Percentiles rank a stretch among this genome's conserved stretches.
Conservation (phyloP, 2,113 vertebrate genomes). For the Cacatua alba region DNA sequence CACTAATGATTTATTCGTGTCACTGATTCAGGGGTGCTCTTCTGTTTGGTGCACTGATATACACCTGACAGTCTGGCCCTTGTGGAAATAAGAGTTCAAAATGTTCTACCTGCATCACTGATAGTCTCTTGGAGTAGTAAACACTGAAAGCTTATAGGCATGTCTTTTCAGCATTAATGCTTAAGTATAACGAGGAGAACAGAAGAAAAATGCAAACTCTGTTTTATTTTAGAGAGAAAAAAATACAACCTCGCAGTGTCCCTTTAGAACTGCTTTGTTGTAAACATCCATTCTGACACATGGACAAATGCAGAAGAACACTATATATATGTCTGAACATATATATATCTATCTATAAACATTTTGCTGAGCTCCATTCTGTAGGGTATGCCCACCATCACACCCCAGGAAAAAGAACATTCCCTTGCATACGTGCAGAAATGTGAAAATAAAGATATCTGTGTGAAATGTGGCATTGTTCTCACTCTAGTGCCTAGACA, state of each 20-base stretch:
- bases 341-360: neutral
- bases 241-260: neutral
- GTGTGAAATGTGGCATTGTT: neutral
- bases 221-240: neutral
- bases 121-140: neutral
- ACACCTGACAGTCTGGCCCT: neutral
- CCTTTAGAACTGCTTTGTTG: neutral
- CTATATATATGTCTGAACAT: constrained; percentile 22
- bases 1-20: neutral
- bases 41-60: neutral
- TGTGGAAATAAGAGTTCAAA: neutral
- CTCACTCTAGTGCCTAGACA: neutral
- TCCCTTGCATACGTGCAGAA: neutral
- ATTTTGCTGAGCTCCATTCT: neutral
- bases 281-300: neutral
- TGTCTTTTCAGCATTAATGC: neutral
- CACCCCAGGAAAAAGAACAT: neutral
- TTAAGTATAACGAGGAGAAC: neutral
- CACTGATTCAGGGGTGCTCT: neutral
- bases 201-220: neutral
- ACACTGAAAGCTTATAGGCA: neutral
- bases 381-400: neutral
- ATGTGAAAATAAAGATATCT: constrained; percentile 40
- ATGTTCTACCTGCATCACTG: neutral
- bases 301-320: neutral